Conservation (phyloP, 1,140 invertebrate genomes). For the Anastatus disparis region DNA sequence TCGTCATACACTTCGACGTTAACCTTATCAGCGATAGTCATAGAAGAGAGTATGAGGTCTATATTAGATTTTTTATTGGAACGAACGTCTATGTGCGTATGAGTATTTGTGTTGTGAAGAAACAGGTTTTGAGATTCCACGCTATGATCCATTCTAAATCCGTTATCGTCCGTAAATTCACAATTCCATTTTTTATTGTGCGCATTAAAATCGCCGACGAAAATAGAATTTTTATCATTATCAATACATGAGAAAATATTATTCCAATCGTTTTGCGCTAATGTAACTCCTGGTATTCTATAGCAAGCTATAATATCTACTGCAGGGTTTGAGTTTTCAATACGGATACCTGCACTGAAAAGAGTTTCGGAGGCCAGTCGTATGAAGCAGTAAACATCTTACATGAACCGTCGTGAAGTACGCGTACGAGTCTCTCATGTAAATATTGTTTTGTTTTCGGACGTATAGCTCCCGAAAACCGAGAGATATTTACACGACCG, state of each 20-base stretch:
- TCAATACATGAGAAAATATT: neutral
- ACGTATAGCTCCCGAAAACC: too few relatives aligned
- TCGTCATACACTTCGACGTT: neutral
- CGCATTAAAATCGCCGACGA: conserved; percentile 19
- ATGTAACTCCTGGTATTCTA: neutral
- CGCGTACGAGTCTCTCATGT: too few relatives aligned
- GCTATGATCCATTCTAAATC: neutral
- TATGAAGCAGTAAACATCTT: too few relatives aligned
- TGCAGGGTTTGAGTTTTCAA: neutral
- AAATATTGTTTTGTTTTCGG: too few relatives aligned
- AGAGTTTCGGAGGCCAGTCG: too few relatives aligned
- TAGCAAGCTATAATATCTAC: neutral
- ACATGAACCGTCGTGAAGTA: too few relatives aligned
- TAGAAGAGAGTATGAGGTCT: neutral
- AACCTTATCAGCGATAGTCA: neutral
- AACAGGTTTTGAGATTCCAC: neutral
- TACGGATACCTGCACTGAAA: neutral
- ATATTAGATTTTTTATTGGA: neutral
- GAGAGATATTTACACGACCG: too few relatives aligned
- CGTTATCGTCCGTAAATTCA: neutral
- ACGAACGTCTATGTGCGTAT: neutral
- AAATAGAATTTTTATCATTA: neutral
- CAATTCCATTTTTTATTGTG: conserved; percentile 20
- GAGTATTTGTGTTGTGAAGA: neutral
- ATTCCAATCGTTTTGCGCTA: neutral